phyloP scores from a whole-genome alignment of 2,888 invertebrate genomes.

The Ypsolopha sequella region DNA sequence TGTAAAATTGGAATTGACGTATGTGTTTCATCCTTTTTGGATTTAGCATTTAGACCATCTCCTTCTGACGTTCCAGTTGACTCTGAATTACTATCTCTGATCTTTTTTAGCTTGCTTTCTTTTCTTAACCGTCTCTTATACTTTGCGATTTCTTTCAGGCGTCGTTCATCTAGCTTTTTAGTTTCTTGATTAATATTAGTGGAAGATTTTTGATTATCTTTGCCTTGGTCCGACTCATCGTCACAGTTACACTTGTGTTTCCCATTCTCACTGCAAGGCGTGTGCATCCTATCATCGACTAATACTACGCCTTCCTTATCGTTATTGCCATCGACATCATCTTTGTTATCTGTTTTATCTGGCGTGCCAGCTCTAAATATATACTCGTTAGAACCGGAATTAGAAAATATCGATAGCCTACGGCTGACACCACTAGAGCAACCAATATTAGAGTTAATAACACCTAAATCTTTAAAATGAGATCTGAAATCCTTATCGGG shows the following conservation, averaged over 20 bases:
- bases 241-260: constrained; percentile 84
- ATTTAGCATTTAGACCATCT: constrained; percentile 21
- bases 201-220: constrained; percentile 27
- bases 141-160: constrained; percentile 61
- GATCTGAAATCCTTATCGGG: not conserved
- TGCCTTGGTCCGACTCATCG: constrained; percentile 73
- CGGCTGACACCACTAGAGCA: constrained; percentile 18
- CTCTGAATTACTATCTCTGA: constrained; percentile 48
- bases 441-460: constrained; percentile 31
- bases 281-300: constrained; percentile 79
- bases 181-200: constrained; percentile 26
- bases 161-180: constrained; percentile 47
- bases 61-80: constrained; percentile 33
- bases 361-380: constrained; percentile 16
- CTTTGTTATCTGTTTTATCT: constrained; percentile 11
- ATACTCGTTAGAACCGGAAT: constrained; percentile 22
- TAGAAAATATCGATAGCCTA: constrained; percentile 30
- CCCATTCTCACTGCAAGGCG: constrained; percentile 78
- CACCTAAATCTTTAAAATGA: constrained; percentile 14
- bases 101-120: constrained; percentile 50
- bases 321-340: constrained; percentile 12
- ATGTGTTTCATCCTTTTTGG: constrained; percentile 31
- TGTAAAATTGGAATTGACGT: constrained; percentile 64
- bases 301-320: constrained; percentile 16
- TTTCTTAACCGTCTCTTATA: constrained; percentile 55